phyloP scores from a whole-genome alignment of 1,140 invertebrate species.

The Coptotermes formosanus region DNA sequence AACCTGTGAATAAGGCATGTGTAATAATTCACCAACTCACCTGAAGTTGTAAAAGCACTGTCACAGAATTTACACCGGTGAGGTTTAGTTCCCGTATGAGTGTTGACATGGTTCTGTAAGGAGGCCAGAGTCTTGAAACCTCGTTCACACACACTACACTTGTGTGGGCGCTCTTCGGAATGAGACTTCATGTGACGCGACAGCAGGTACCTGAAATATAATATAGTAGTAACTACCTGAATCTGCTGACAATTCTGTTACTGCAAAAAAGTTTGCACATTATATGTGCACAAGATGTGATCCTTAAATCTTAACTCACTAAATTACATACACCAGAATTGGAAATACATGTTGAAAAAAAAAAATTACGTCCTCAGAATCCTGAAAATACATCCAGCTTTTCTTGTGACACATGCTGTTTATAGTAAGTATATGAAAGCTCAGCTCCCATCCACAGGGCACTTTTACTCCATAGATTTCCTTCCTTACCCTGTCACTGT shows the following conservation, averaged over 20 bases:
- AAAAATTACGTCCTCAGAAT: constrained; percentile 13
- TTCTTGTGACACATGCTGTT: not conserved
- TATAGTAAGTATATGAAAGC: too few species aligned
- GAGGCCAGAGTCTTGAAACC: constrained; percentile 94
- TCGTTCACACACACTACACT: constrained; percentile 90
- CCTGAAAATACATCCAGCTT: not conserved
- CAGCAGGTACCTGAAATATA: constrained; percentile 68
- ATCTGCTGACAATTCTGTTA: not conserved
- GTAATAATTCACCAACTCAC: constrained; percentile 48
- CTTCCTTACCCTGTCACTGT: too few species aligned
- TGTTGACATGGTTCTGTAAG: constrained; percentile 94
- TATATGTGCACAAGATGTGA: not conserved
- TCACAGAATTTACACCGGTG: constrained; percentile 93
- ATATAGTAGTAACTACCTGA: not conserved
- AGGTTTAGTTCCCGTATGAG: constrained; percentile 93
- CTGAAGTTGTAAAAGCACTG: constrained; percentile 91
- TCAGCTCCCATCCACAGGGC: too few species aligned
- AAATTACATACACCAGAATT: too few species aligned
- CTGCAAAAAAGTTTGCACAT: not conserved
- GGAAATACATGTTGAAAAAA: constrained; percentile 25
- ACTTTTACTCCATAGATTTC: too few species aligned
- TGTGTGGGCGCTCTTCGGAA: constrained; percentile 91
- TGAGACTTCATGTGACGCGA: constrained; percentile 94
- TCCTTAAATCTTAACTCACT: too few species aligned
- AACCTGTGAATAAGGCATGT: not conserved